Evolutionary conservation across 2,113 vertebrate species (phyloP), one percentile per base, ranked within the genome.

Genomic region (Hylia prasina): DNA sequence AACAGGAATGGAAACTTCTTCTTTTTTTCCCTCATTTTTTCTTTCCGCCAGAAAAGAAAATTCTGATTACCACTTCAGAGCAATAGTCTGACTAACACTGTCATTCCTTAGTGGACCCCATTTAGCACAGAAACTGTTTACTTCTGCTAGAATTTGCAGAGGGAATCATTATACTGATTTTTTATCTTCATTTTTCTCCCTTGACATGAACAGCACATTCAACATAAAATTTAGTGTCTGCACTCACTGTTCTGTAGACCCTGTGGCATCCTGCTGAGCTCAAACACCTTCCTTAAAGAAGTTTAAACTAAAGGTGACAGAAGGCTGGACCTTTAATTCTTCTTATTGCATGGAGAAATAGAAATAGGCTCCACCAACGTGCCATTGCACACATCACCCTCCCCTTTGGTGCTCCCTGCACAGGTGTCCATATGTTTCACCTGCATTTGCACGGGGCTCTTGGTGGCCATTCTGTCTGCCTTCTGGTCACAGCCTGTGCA

Each of bases 361-460:
- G 4, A 44, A 89, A 50, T 0, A 7, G 30, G 60, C 8, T 10
- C 7, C 54, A 81, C 23, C 39, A 83, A 50, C 2, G 1, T 23
- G 9, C 37, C 50, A 68, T 37, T 25, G 42, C 53, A 39, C 53
- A 33, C 21, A 10, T 10, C 17, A 15, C 16, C 22, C 30, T 57
- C 21, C 23, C 18, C 56, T 63, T 22, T 14, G 19, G 39, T 21
- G 17, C 23, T 40, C 24, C 13, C 15, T 57, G 66, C n/a, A 30
- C 8, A 25, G 15, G 23, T 6, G 28, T 5, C 9, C 8, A 1
- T 2, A 19, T 25, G 13, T 65, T 70, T 45, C 82, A 45, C 37
- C 6, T 2, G 56, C 13, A 3, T 10, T 12, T 23, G 35, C 71
- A 0, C 3, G 1, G 14, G 11, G 12, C n/a, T 53, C 19, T 5